These are phyloP conservation scores for Drosophila quinaria DNA, from an alignment of 2,888 invertebrate genomes.

Conservation along the genomic window DNA sequence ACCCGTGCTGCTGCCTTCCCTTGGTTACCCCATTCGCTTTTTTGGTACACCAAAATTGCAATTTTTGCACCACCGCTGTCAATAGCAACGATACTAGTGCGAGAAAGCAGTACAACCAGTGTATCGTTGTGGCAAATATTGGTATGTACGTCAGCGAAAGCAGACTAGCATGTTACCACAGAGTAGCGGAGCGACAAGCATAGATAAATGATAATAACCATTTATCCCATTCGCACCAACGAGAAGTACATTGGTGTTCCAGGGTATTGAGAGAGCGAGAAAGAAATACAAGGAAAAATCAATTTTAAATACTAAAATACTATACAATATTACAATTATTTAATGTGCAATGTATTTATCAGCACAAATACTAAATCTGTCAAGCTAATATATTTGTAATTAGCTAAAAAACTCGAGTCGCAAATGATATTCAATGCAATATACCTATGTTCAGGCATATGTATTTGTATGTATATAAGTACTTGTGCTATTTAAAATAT, in stretches of 20 bases:
- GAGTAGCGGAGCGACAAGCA: constrained; percentile 46
- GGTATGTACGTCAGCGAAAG: constrained; percentile 50
- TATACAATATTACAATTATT: constrained; percentile 15
- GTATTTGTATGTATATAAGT: constrained; percentile 22
- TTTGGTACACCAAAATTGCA: constrained; percentile 85
- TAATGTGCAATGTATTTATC: neutral
- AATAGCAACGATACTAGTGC: constrained; percentile 67
- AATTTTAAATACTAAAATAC: constrained; percentile 66
- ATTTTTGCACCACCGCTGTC: constrained; percentile 84
- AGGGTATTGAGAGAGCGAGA: constrained; percentile 52
- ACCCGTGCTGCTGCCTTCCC: constrained; percentile 64
- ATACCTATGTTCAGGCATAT: constrained; percentile 21
- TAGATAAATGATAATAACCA: constrained; percentile 50
- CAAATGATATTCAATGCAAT: neutral
- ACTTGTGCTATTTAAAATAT: constrained; percentile 27
- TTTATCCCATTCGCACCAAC: constrained; percentile 72
- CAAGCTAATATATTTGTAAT: neutral
- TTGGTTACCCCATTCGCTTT: constrained; percentile 69
- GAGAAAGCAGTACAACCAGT: constrained; percentile 71
- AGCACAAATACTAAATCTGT: neutral
- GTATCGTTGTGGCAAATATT: constrained; percentile 40
- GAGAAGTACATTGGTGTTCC: constrained; percentile 29
- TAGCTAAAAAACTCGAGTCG: neutral
- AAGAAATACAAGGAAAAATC: constrained; percentile 69
- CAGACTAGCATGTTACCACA: constrained; percentile 52